These are phyloP conservation scores for Ischnus inquisitorius DNA, from an alignment of 2,888 invertebrate species.

Conservation along the genomic window DNA sequence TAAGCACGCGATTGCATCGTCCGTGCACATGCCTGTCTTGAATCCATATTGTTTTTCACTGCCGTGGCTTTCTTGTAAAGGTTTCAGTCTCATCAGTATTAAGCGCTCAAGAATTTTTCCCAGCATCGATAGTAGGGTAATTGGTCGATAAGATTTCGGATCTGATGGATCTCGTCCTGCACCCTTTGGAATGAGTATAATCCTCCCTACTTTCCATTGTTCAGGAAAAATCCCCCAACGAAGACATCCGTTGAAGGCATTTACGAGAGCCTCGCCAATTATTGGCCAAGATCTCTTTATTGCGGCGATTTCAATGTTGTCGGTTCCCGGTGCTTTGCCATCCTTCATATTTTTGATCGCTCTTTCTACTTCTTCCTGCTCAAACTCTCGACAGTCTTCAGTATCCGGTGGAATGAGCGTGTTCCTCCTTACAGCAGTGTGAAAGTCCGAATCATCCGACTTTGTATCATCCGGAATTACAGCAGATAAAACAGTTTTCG, in stretches of 20 bases:
- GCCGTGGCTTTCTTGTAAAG: neutral
- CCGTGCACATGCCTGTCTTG: conserved; percentile 11
- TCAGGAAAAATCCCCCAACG: conserved; percentile 9
- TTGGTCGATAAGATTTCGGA: conserved; percentile 37
- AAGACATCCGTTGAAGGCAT: neutral
- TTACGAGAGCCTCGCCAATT: neutral
- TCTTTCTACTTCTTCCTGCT: neutral
- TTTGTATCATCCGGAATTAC: neutral
- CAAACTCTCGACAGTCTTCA: neutral
- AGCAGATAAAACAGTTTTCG: neutral
- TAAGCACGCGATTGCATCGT: conserved; percentile 30
- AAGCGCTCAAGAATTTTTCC: conserved; percentile 25
- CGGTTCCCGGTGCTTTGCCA: conserved; percentile 9
- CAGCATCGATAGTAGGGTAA: conserved; percentile 17
- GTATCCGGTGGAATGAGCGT: neutral
- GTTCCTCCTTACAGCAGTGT: neutral
- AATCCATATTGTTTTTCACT: conserved; percentile 35
- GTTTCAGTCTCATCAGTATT: neutral
- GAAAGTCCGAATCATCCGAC: neutral
- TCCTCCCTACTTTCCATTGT: conserved; percentile 11
- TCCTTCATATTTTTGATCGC: neutral
- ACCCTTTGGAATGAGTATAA: conserved; percentile 13
- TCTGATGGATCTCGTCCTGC: conserved; percentile 11
- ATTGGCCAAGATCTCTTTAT: neutral
- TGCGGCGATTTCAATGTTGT: neutral